A percentile compares a stretch with the other conserved stretches of the same genome.
Conservation (phyloP, 2,113 vertebrate species). For the Sturnira hondurensis region DNA sequence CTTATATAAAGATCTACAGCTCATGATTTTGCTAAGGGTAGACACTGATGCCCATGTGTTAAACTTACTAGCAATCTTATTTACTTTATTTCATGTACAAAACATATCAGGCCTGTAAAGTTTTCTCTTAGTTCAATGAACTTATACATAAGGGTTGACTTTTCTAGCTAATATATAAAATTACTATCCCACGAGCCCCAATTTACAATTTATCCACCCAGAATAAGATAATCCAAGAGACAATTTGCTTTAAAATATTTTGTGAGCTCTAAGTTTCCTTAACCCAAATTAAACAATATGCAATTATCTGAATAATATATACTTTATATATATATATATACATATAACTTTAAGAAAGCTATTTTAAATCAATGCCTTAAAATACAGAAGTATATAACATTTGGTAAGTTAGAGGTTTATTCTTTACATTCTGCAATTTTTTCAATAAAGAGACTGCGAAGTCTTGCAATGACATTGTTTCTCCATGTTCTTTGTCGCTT, state of each 20-base stretch:
- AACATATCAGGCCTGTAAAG: background rate
- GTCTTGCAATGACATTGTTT: background rate
- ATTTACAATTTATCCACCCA: background rate
- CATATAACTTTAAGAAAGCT: background rate
- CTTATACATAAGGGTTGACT: background rate
- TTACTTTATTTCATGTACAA: slow-evolving; percentile 5
- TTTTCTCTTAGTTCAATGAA: background rate
- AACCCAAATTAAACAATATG: background rate
- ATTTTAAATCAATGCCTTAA: background rate
- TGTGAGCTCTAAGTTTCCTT: background rate
- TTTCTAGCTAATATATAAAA: background rate
- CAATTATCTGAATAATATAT: background rate
- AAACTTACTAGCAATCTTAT: background rate
- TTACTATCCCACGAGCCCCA: background rate
- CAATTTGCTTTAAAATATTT: background rate
- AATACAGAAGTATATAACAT: background rate
- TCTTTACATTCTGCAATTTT: background rate
- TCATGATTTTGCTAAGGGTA: background rate
- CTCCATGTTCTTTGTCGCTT: background rate
- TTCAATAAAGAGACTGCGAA: background rate
- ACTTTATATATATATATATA: no score
- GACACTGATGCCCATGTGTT: background rate
- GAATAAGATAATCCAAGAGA: background rate
- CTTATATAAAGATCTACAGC: background rate
- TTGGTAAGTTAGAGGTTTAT: background rate